A percentile compares a stretch with the other conserved stretches of the same genome.
Conservation (phyloP, 2,797 vertebrate genomes). For the Urosaurus nigricauda region DNA sequence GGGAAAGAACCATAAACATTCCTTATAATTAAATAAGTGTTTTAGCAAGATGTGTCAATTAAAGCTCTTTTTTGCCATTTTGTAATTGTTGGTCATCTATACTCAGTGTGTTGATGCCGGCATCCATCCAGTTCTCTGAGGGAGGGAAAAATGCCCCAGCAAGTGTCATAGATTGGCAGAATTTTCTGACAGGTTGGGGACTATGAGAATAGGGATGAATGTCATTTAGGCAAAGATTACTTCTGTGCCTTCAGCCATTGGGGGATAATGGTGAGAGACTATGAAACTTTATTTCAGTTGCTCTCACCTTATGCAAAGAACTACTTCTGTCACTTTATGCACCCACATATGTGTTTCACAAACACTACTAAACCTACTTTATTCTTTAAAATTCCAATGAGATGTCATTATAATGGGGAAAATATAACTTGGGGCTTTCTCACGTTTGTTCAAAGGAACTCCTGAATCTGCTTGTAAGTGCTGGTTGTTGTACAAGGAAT, state of each 20-base stretch:
- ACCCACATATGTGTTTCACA: background rate
- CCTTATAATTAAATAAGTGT: background rate
- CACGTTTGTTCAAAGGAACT: background rate
- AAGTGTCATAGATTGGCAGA: conserved; percentile 2
- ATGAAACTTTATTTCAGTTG: background rate
- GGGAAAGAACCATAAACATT: background rate
- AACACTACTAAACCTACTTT: background rate
- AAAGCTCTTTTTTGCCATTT: conserved; percentile 3
- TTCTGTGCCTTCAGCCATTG: conserved; percentile 2
- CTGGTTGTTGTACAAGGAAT: too few species aligned
- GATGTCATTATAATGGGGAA: background rate
- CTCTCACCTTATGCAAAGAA: background rate
- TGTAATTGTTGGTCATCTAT: conserved; percentile 33
- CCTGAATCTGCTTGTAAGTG: too few species aligned
- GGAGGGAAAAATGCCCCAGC: background rate
- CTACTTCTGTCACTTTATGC: background rate
- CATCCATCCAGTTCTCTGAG: conserved; percentile 21
- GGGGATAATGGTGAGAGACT: background rate
- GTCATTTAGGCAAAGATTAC: conserved; percentile 9
- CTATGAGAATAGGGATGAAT: background rate
- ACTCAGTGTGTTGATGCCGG: conserved; percentile 25
- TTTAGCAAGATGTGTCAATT: background rate
- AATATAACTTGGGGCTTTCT: background rate
- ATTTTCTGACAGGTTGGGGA: background rate
- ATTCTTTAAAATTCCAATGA: background rate